Evolutionary conservation across 1,140 invertebrate species (phyloP), one percentile per base, ranked within the genome.

Genomic region (Diuraphis noxia): DNA sequence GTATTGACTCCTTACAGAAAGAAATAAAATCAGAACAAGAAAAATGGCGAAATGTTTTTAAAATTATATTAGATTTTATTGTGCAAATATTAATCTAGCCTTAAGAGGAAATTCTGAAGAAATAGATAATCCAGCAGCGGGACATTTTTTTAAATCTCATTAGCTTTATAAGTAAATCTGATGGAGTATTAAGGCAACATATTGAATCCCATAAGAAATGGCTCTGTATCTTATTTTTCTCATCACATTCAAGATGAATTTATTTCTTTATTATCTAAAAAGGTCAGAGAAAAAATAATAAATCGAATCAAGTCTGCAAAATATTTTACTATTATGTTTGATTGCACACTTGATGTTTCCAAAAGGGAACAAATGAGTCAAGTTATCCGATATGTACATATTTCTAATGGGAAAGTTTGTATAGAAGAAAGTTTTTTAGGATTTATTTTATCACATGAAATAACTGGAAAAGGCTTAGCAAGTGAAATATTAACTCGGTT

Each of bases 331-430:
- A 52, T 87, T 36, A 36, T 87, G 23, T 87, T 87, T 25, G 49
- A 87, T 87, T 56, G 46, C 10, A 87, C 49, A 38, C 49, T 49
- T 49, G 93, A 93, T 92, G 72, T 92, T 25, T 43, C 89, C 23
- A 49, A 92, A n/a, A 91, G 56, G 38, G 91, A 92, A 86, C 92
- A 93, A 63, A 87, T 87, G 85, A 87, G 36, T 38, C n/a, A 87
- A 87, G 36, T 87, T 56, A 56, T 87, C 9, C 6, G 85, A 30
- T 87, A 87, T 87, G 49, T 56, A 7, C 49, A 56, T 38, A 23
- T 56, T 49, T 23, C 21, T 87, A 23, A 87, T 56, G 46, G 49
- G 21, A 87, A 87, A 87, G 46, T 52, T 10, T 87, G 4, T 56
- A 87, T 87, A 52, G 36, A 87, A 56, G 85, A 87, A 87, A 21